Percentiles rank a stretch among this genome's conserved stretches.
phyloP scores from a whole-genome alignment of 2,888 invertebrate species.

The Apotomis turbidana region DNA sequence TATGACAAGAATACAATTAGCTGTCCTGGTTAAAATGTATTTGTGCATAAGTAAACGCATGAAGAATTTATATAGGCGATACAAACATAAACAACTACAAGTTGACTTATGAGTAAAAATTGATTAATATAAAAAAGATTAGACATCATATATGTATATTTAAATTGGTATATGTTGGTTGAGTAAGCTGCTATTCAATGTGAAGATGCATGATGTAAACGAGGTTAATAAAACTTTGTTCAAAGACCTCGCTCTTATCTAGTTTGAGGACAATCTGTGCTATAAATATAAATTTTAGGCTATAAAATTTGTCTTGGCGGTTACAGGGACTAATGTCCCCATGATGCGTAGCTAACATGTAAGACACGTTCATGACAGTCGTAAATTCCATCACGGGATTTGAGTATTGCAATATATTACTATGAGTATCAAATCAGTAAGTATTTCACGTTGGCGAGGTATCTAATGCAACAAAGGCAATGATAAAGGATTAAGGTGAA shows the following conservation, averaged over 20 bases:
- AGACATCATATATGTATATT: not conserved
- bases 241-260: not conserved
- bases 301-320: not conserved
- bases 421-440: not conserved
- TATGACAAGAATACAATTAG: constrained; percentile 13
- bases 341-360: constrained; percentile 5
- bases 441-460: not conserved
- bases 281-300: not conserved
- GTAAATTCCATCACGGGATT: not conserved
- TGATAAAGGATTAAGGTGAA: not conserved
- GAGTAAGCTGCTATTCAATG: too few species aligned
- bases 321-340: not conserved
- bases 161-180: not conserved
- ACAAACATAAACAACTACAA: too few species aligned
- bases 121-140: too few species aligned
- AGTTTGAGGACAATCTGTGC: not conserved
- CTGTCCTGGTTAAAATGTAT: not conserved
- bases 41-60: not conserved
- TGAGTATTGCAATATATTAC: not conserved
- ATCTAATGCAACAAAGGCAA: not conserved
- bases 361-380: not conserved
- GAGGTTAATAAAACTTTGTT: not conserved
- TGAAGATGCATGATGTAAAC: too few species aligned
- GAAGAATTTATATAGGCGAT: too few species aligned
- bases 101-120: too few species aligned